Evolutionary conservation across 2,797 vertebrate genomes (phyloP).

Genomic region (Chelonia mydas): DNA sequence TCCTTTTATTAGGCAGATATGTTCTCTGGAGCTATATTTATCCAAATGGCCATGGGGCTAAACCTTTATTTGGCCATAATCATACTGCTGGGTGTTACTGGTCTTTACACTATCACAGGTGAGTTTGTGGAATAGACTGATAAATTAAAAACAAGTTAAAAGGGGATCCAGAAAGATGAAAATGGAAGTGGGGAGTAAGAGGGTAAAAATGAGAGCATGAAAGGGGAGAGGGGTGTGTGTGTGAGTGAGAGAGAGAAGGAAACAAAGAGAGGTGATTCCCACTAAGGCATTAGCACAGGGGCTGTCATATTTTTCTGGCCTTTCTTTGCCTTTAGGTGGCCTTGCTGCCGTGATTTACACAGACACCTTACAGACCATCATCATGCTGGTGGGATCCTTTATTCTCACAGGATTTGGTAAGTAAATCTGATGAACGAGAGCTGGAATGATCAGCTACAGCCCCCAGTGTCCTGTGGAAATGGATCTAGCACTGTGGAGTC

Average conservation of each 20-base stretch:
- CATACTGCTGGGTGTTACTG: constrained; percentile 87
- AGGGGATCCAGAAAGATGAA: not conserved
- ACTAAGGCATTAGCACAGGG: not conserved
- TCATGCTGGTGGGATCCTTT: constrained; percentile 95
- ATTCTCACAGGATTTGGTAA: constrained; percentile 94
- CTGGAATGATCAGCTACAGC: not conserved
- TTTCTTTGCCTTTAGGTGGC: constrained; percentile 84
- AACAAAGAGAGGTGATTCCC: rapidly evolving
- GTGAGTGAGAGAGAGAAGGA: not conserved
- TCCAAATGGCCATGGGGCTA: constrained; percentile 89
- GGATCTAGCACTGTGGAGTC: not conserved
- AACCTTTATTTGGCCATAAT: constrained; percentile 93
- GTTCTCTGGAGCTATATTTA: constrained; percentile 96
- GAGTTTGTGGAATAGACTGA: constrained; percentile 11
- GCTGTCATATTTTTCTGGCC: not conserved
- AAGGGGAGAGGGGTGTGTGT: not conserved
- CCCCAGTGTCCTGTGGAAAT: not conserved
- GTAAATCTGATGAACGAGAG: constrained; percentile 17
- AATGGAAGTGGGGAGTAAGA: not conserved
- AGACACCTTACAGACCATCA: constrained; percentile 92
- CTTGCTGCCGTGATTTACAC: constrained; percentile 97
- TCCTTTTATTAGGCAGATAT: constrained; percentile 88
- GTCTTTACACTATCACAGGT: constrained; percentile 95
- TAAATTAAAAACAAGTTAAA: not conserved
- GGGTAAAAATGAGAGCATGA: not conserved